Evolutionary conservation across 2,888 invertebrate species (phyloP), one percentile per base, ranked within the genome.

Genomic region (Nezara viridula): DNA sequence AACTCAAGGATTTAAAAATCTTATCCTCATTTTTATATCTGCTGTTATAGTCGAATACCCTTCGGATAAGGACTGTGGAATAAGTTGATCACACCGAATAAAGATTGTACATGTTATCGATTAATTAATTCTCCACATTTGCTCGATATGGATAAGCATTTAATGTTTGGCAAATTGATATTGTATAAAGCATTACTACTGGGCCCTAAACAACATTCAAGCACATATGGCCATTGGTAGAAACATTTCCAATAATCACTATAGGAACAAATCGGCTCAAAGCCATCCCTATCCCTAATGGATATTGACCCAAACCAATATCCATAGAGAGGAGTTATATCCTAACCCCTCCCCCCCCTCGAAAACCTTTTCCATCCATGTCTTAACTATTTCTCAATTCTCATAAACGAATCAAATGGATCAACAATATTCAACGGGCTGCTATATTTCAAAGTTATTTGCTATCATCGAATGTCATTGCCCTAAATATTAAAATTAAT

Each of bases 211-310:
- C 27, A 60, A 60, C 60, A 27, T 60, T 60, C 60, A 60, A 60
- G 60, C 27, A 60, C 55, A n/a, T 55, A n/a, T 2, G 27, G 27
- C 27, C 27, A 60, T 60, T 60, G 27, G 60, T 27, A 27, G 60
- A 60, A 60, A 27, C 60, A 60, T 60, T 60, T 60, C 60, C 60
- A 60, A 60, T 60, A 27, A 60, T 60, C 60, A 60, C 27, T 60
- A 60, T 60, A 60, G 60, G 60, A 60, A 60, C 60, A 60, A 60
- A 60, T 60, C 60, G 60, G 60, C 27, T 60, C 60, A 60, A 27
- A 60, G 60, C 60, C 60, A 60, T 60, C 60, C 60, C 60, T 60
- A 55, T 4, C 60, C 60, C 60, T 60, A 60, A 60, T 60, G 60
- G 60, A 60, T 60, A 60, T 60, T 60, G 60, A 60, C 60, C 60